Base-by-base conservation (phyloP, 2,797 vertebrate species). In the Paguma larvata region DNA sequence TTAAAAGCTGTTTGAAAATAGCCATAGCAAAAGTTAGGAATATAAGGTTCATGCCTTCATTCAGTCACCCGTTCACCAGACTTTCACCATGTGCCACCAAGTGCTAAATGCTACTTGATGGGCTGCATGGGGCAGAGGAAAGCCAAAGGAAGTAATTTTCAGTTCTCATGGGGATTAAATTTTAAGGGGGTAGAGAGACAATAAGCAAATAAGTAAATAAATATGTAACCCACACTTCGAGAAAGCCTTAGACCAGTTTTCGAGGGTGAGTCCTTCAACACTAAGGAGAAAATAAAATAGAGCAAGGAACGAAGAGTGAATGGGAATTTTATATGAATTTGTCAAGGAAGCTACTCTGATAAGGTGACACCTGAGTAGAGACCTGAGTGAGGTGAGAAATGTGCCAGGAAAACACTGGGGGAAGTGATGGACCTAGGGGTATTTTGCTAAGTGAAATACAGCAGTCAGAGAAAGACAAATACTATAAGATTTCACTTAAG, bases 1-100 rank as follows among this genome's bases (percentile, higher is more conserved):
- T 72, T 92, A 68, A 59, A 48, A 85, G 32, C 78, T 9, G 91
- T 38, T 89, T 83, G 32, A 34, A 85, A 89, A 46, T 18, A 73
- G 62, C 72, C 62, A 41, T 2, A 79, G 75, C 70, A 68, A 85
- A 89, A 44, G 16, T 62, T 65, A 21, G 3, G 25, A 75, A 63
- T 41, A 25, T 68, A 78, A 41, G 34, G 11, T 27, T 6, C 32
- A 68, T 63, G 65, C 70, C 63, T 68, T 70, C 77, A 34, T 65
- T 53, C 10, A 63, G 15, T 59, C 19, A 63, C 9, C n/a, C 14
- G 2, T 27, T 72, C 79, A 82, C n/a, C 62, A 82, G 72, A n/a
- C 12, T 46, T 13, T 67, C 65, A 30, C 0, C 30, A 18, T 63
- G 32, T 4, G 21, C 19, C 41, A 27, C 56, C 53, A 68, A 83